Evolutionary conservation across 2,797 vertebrate genomes (phyloP), one percentile per base, ranked within the genome.

Genomic region (Moxostoma hubbsi): DNA sequence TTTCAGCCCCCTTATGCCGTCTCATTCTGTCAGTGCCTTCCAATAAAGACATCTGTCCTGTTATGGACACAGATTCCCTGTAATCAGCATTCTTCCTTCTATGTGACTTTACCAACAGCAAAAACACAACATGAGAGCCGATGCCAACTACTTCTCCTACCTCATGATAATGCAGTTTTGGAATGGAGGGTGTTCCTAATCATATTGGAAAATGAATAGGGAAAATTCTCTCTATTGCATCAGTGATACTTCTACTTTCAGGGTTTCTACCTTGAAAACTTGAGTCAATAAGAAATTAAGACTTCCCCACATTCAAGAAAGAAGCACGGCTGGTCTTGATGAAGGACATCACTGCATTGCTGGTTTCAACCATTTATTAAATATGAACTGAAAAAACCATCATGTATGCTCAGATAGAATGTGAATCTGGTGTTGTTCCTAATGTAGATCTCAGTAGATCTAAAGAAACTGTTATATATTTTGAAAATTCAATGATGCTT

Each of bases 21-120:
- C 74, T 74, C 59, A 70, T 77, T 85, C 83, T 88, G 86, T 90
- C 85, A 87, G 91, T 93, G 91, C 91, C 93, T 93, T 94, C 61
- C 75, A 81, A 46, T 74, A 59, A 66, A 67, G 66, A 79, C 77
- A 45, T 47, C 13, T 0, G 43, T 58, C 66, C 70, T 43, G 43
- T 58, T 24, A 13, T 5, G 16, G 50, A 79, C 64, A 73, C n/a
- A 49, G 43, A 76, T 75, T 57, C 50, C 13, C 36, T 24, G 58
- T 79, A 73, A 18, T 24, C 45, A 3, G 18, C 49, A 55, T 50
- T 50, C 45, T 45, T 55, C 58, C 66, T 36, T 74, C 12, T 9
- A 15, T 47, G 77, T 79, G 77, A 64, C 67, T 71, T 47, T n/a
- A 70, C 57, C 2, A 64, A 55, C 7, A 72, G 51, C 77, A 79